phyloP scores from a whole-genome alignment of 2,888 invertebrate genomes.

The Ormyrus rosae region DNA sequence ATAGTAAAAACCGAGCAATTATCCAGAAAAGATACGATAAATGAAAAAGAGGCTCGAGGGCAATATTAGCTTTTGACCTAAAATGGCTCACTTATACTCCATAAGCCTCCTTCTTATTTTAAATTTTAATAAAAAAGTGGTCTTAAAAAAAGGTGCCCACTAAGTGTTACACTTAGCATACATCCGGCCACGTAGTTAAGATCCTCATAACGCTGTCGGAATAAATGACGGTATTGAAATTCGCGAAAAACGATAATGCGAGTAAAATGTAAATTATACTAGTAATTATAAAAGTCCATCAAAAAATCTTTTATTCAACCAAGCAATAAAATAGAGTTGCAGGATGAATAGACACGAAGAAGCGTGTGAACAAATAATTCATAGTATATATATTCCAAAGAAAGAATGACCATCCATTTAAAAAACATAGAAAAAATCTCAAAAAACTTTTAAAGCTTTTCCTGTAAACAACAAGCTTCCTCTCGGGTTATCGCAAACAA shows the following conservation, averaged over 20 bases:
- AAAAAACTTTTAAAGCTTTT: too few relatives aligned
- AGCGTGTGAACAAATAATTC: too few relatives aligned
- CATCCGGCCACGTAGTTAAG: slow-evolving; percentile 7
- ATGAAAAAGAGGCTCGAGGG: not conserved
- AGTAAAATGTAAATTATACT: not conserved
- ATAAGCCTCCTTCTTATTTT: slow-evolving; percentile 2
- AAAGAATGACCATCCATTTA: too few relatives aligned
- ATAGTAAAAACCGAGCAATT: not conserved
- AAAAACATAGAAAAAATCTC: too few relatives aligned
- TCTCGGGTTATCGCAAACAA: too few relatives aligned
- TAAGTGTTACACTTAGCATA: slow-evolving; percentile 23
- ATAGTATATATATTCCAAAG: too few relatives aligned
- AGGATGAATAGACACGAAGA: too few relatives aligned
- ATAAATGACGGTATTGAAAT: not conserved
- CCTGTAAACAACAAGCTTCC: too few relatives aligned
- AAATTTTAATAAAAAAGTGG: slow-evolving; percentile 3
- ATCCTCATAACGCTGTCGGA: not conserved
- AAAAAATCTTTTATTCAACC: too few relatives aligned
- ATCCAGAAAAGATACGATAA: not conserved
- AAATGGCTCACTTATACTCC: not conserved
- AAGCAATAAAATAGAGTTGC: too few relatives aligned
- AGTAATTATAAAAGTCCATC: not conserved
- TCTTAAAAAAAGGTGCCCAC: not conserved
- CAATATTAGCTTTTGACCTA: slow-evolving; percentile 20
- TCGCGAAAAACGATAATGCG: not conserved